Base-by-base conservation (phyloP, 1,140 invertebrate genomes). In the Apis cerana region DNA sequence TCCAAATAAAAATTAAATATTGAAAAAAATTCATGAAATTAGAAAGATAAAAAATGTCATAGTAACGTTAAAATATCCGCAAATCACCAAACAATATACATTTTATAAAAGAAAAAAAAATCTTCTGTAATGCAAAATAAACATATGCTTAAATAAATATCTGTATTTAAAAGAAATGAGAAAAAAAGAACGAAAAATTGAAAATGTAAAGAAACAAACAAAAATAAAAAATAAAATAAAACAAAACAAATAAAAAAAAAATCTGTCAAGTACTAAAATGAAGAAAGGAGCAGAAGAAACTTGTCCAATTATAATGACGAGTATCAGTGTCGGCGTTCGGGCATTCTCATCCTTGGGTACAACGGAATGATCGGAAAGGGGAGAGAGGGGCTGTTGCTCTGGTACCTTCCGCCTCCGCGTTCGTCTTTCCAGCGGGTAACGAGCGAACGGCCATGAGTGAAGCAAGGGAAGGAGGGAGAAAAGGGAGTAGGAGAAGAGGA, bases 281-380 rank as follows among this genome's bases (percentile, higher is more conserved):
- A 48, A 61, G 62, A 64, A 74, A 64, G 69, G 52, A 62, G 72
- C 68, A 80, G 75, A 82, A 80, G 89, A 76, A 89, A 88, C 79
- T 88, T 83, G 85, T 88, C 86, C 86, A 87, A 88, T 88, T 88
- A 88, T 85, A 78, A 88, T 87, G 74, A 85, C 84, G 85, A 88
- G 82, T 87, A 88, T 88, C 78, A 82, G 86, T 87, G 85, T 84
- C 85, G 85, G 85, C 83, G 78, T 87, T 87, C 82, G 85, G 77
- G 81, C 85, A 88, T 88, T 88, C 86, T 88, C 82, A 65, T 88
- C 78, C 85, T 88, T 71, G 83, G 70, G 62, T 62, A 80, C 82
- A 77, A 79, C 59, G 77, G 62, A 83, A 83, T 58, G 68, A 70
- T 68, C 33, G 77, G 81, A 52, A 78, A 75, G 75, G 56, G 75